A percentile compares a stretch with the other conserved stretches of the same genome.
phyloP scores from a whole-genome alignment of 2,797 vertebrate genomes.

The Limnodromus scolopaceus region DNA sequence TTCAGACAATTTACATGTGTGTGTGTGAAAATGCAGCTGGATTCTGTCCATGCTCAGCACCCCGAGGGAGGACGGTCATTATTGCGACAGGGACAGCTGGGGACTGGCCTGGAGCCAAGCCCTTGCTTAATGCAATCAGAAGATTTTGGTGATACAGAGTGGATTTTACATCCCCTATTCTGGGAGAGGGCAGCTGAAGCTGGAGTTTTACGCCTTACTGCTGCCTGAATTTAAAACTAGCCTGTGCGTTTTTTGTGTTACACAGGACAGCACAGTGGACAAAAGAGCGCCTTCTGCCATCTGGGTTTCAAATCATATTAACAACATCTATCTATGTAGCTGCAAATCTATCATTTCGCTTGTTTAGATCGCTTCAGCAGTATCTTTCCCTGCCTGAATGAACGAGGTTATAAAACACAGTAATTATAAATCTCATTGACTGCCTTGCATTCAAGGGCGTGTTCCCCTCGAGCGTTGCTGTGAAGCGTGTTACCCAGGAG shows the following conservation, averaged over 20 bases:
- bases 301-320: background rate
- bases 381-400: slow-evolving; percentile 34
- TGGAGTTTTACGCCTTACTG: background rate
- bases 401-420: slow-evolving; percentile 30
- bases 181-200: background rate
- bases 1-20: background rate
- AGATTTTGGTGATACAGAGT: background rate
- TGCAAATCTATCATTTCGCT: background rate
- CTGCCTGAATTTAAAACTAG: background rate
- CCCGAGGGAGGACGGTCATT: background rate
- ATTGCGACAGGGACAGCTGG: slow-evolving; percentile 21
- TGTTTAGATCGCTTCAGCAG: background rate
- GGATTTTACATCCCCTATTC: background rate
- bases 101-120: slow-evolving; percentile 29
- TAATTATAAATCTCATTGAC: slow-evolving; percentile 65
- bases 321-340: background rate
- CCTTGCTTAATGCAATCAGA: background rate
- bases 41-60: background rate
- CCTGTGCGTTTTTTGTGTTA: background rate
- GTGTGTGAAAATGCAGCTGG: background rate
- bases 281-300: background rate
- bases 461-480: slow-evolving; percentile 16
- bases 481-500: slow-evolving; percentile 36
- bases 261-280: background rate
- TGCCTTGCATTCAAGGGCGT: slow-evolving; percentile 50